Base-by-base conservation (phyloP, 2,113 vertebrate species). In the Pseudopipra pipra region DNA sequence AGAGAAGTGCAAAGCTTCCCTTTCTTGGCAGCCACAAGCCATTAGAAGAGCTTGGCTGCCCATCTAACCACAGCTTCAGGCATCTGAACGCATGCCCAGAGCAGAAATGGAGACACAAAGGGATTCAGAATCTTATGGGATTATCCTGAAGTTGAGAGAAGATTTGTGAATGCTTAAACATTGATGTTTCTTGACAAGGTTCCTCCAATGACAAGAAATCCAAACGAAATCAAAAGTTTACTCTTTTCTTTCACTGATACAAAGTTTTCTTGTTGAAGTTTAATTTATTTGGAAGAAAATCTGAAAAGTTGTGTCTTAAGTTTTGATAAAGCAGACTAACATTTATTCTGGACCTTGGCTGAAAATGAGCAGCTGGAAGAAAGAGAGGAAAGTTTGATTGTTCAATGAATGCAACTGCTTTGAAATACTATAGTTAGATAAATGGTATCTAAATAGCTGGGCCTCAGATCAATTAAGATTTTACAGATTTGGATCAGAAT, bases 1-100 rank as follows among this genome's bases (percentile, higher is more conserved):
- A 75, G 17, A 75, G 18, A 82, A 87, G 9, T 39, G 12, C 35
- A 87, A 78, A 87, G 1, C 14, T 83, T 66, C 28, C 12, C 9
- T 75, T 90, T 77, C 37, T 66, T 95, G 88, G 82, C 82, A 93
- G 41, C 49, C 51, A 68, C 8, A 82, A 83, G 12, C n/a, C 63
- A 88, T 93, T 91, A 92, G 85, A 93, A 83, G 58, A 80, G 43
- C 67, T 95, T 92, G 79, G 58, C 63, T 96, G 79, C 49, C n/a
- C 33, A 5, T 46, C 46, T 43, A 93, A 89, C 79, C 46, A 86
- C 67, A 74, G 71, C 85, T 78, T 95, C 59, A 51, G 90, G 88
- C 75, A 90, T 59, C 63, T 86, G 85, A 93, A 73, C 77, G 33
- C 43, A 35, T 51, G 59, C 82, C 67, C 72, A 94, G 79, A 94